Base-by-base conservation (phyloP, 2,113 vertebrate genomes). In the Hylia prasina region DNA sequence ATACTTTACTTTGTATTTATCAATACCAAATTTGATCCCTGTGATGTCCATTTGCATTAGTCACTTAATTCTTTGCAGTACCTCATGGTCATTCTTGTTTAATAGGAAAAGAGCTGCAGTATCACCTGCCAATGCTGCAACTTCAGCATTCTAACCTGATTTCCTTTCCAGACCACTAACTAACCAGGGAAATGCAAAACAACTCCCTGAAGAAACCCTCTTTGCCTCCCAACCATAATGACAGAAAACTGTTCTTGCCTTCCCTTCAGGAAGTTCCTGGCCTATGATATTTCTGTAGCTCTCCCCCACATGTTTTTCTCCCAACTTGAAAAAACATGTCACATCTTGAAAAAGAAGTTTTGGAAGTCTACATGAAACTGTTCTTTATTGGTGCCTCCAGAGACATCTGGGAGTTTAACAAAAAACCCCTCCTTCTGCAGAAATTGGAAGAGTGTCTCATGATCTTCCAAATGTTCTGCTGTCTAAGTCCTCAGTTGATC, bases 401-500 rank as follows among this genome's bases (percentile, higher is more conserved):
- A 91, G 58, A 82, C 71, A 93, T 72, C 60, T 9, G 14, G 13
- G 47, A 86, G 15, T 65, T 89, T 44, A 83, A 65, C 33, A 76
- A 66, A 71, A 69, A 70, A 91, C 6, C 7, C 14, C 5, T 86
- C 39, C 63, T 60, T 83, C 33, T 94, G 63, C 64, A 83, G 54
- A 83, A 91, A 81, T 5, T 75, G 51, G 54, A 27, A 87, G 54
- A 54, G 18, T 14, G 11, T 90, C 70, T 93, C 78, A 93, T 30
- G 47, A 79, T 81, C 54, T 94, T 92, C 76, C 87, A 94, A 82
- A 77, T 50, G 57, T 81, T 95, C 92, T 93, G 57, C 77, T 73
- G 57, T 56, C 78, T 42, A 94, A 93, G 85, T 86, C 91, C 94
- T 95, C 91, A 87, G 65, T 68, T 96, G 89, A 94, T 88, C 91